phyloP scores from a whole-genome alignment of 53 echinoderm and acorn worm species.

The Astropecten irregularis region DNA sequence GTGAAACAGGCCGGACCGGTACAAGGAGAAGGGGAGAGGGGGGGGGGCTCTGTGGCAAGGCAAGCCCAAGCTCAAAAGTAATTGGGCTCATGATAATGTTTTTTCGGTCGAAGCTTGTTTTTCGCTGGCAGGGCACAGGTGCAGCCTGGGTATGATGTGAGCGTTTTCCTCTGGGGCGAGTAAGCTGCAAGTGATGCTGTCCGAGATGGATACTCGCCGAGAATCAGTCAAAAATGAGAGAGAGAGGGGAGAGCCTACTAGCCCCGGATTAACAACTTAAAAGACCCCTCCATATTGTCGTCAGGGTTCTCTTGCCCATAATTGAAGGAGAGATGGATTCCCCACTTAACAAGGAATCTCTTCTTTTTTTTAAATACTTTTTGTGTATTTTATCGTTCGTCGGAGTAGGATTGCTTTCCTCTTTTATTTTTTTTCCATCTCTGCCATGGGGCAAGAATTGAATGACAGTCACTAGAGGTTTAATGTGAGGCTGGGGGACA shows the following conservation, averaged over 20 bases:
- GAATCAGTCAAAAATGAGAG: neutral
- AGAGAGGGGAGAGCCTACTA: too few species aligned
- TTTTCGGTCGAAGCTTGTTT: neutral
- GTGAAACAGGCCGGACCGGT: neutral
- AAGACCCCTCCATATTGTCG: too few species aligned
- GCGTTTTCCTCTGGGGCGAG: neutral
- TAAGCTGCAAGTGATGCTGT: neutral
- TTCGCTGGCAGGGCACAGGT: constrained; percentile 35
- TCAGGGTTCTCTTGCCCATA: too few species aligned
- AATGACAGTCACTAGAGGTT: too few species aligned
- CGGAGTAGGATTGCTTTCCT: neutral
- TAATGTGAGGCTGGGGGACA: too few species aligned
- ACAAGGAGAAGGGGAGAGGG: too few species aligned
- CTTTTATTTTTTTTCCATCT: neutral
- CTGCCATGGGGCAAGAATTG: neutral
- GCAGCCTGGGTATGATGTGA: constrained; percentile 23
- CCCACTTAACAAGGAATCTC: too few species aligned
- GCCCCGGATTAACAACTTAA: too few species aligned
- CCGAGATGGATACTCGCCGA: neutral
- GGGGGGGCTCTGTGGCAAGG: too few species aligned
- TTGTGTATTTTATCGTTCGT: neutral
- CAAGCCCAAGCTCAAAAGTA: too few species aligned
- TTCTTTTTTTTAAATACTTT: too few species aligned
- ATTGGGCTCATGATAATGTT: constrained; percentile 20
- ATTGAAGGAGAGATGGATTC: too few species aligned